Base-by-base conservation (phyloP, 35 echinoderm and acorn worm genomes). In the Stichopus chloronotus region DNA sequence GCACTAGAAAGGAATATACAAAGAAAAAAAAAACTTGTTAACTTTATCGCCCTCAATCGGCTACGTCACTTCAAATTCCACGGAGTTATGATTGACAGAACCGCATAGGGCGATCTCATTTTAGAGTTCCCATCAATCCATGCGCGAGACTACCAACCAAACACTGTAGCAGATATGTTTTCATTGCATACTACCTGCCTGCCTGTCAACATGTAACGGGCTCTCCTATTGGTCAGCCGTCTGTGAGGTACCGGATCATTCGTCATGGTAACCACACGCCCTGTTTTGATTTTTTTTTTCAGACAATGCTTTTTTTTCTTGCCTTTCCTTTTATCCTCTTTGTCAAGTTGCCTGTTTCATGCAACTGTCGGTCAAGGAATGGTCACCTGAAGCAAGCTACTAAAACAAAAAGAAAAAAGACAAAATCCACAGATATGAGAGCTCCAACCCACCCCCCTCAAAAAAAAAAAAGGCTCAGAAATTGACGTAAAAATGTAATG, bases 91-190 rank as follows among this genome's bases (percentile, higher is more conserved):
- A 91, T 91, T 91, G 90, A 91, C 90, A 91, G 90, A 79, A 79
- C 90, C 76, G 14, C 90, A 91, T 78, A 91, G 71, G 56, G 90
- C 55, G 90, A 91, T 79, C 90, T 78, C 76, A 77, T 78, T 78
- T 91, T 22, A 19, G 90, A 77, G 53, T 91, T 78, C 72, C 90
- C 90, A 91, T 91, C 71, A 91, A 79, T 58, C 90, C 90, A 55
- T 65, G 90, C 90, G 69, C 74, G 20, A 79, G 55, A 79, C 72
- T 11, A 65, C 90, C 90, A 91, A 91, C 90, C 90, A 91, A 91
- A 91, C 90, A 91, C 90, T 91, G 90, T 91, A 91, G 69, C 90
- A 91, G 69, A 91, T 91, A 71, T 91, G 90, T 91, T 91, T 91
- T 91, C 90, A 78, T 91, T 91, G 53, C 71, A 43, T 65, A 79